These are phyloP conservation scores for Gastracanthus pulcherrimus DNA, from an alignment of 2,888 invertebrate species.

Conservation along the genomic window DNA sequence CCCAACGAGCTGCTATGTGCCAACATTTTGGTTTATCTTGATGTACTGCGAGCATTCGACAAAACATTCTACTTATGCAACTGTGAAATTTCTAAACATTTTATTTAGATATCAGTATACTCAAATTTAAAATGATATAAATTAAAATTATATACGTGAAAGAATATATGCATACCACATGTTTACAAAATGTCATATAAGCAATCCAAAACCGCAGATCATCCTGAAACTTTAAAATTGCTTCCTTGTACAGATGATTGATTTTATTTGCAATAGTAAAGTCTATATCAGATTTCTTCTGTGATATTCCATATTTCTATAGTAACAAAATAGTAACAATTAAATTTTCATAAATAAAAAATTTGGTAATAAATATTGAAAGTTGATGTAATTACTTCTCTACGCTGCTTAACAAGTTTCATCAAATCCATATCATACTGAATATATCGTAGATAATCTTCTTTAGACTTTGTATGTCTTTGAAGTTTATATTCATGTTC, in stretches of 20 bases:
- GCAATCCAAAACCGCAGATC: conserved; percentile 88
- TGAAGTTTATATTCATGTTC: conserved; percentile 87
- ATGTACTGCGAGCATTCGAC: conserved; percentile 81
- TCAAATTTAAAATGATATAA: conserved; percentile 16
- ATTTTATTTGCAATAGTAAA: conserved; percentile 85
- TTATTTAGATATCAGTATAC: conserved; percentile 35
- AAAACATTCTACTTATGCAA: conserved; percentile 74
- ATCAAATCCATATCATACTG: conserved; percentile 85
- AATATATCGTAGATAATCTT: conserved; percentile 85
- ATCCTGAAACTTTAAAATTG: conserved; percentile 84
- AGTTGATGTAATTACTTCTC: conserved; percentile 76
- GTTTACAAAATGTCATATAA: conserved; percentile 88
- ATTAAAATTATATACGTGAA: conserved; percentile 19
- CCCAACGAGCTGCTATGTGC: conserved; percentile 89
- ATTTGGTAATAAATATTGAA: not conserved
- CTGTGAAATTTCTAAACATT: conserved; percentile 69
- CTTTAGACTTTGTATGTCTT: conserved; percentile 83
- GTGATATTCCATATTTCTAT: conserved; percentile 79
- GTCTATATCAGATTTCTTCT: conserved; percentile 84
- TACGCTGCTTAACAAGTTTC: conserved; percentile 82
- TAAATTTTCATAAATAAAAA: not conserved
- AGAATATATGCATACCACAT: conserved; percentile 78
- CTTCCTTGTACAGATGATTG: conserved; percentile 86
- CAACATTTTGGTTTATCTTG: conserved; percentile 87
- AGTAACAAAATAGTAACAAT: conserved; percentile 52